Percentiles rank a stretch among this genome's conserved stretches.
These are phyloP conservation scores for Acholoe squamosa DNA, from an alignment of 2,888 invertebrate species.

Conservation along the genomic window DNA sequence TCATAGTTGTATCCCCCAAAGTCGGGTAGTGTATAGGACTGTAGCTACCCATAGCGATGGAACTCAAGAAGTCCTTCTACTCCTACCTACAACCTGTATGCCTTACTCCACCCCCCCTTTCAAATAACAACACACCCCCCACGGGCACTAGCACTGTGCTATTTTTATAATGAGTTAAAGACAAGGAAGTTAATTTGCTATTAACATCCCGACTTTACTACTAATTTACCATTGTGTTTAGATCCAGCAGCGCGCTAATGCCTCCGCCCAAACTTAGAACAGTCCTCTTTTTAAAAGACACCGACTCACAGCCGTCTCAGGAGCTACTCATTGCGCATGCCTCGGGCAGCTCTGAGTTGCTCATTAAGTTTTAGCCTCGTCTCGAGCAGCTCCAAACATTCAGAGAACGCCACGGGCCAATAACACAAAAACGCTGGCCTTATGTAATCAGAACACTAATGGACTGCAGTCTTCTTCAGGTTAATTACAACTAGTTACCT, in stretches of 20 bases:
- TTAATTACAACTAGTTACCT: neutral
- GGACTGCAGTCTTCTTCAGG: neutral
- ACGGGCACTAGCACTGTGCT: neutral
- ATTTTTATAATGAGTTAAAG: neutral
- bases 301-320: neutral
- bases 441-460: constrained; percentile 26
- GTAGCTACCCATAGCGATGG: too few relatives aligned
- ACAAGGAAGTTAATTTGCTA: neutral
- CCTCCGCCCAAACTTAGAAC: constrained; percentile 14
- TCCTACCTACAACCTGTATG: neutral
- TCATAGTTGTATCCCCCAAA: neutral
- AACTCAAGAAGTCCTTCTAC: too few relatives aligned
- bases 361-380: neutral
- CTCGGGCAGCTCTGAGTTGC: constrained; percentile 6
- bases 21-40: too few relatives aligned
- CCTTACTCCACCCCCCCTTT: neutral
- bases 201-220: constrained; percentile 20
- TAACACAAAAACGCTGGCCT: neutral
- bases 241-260: constrained; percentile 10
- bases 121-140: neutral
- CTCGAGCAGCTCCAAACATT: constrained; percentile 15
- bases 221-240: constrained; percentile 34
- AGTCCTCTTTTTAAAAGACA: neutral
- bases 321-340: constrained; percentile 11
- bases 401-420: neutral